A percentile compares a stretch with the other conserved stretches of the same genome.
Conservation (phyloP, 2,888 invertebrate species). For the Andrena dorsata region DNA sequence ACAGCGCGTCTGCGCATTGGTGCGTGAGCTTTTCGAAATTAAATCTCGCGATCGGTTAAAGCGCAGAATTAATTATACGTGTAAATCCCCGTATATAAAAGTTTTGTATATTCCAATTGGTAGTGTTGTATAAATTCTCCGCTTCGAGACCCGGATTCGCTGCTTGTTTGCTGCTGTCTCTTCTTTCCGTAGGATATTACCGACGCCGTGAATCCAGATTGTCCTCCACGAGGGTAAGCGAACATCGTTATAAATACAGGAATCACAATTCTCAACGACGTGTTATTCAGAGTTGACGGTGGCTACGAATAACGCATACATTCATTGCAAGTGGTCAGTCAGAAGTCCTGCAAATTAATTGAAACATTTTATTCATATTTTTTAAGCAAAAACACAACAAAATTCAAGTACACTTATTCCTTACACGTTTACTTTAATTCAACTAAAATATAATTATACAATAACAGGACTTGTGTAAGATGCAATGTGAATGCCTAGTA, state of each 20-base stretch:
- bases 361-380: conserved; percentile 83
- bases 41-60: neutral
- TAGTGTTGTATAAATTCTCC: neutral
- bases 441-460: conserved; percentile 83
- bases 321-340: conserved; percentile 3
- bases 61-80: neutral
- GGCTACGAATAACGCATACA: neutral
- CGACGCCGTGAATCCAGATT: neutral
- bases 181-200: neutral
- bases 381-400: conserved; percentile 85
- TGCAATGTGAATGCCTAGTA: conserved; percentile 69
- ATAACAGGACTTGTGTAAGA: conserved; percentile 81
- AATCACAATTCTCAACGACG: neutral
- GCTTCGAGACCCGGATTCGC: neutral
- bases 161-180: neutral
- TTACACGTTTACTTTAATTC: conserved; percentile 81
- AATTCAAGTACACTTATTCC: conserved; percentile 83
- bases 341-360: conserved; percentile 63
- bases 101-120: neutral
- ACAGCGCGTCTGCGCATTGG: neutral
- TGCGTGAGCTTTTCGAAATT: conserved; percentile 11
- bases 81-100: neutral
- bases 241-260: neutral
- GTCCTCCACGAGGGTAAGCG: conserved; percentile 1
- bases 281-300: neutral